Base-by-base conservation (phyloP, 1,140 invertebrate species). In the Drosophila murphyi region DNA sequence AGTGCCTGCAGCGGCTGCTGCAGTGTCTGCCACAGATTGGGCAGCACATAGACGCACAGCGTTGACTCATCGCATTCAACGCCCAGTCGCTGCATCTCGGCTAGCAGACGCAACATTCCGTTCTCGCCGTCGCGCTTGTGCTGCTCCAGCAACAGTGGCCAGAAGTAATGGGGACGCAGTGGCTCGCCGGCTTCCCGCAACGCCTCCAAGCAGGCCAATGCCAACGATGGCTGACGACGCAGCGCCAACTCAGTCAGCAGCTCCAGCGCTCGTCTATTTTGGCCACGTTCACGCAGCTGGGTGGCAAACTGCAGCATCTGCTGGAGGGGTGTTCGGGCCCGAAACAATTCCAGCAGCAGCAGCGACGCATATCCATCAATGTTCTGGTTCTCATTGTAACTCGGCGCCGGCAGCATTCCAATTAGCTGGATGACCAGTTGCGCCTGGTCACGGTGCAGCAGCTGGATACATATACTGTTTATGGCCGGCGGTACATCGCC, bases 31-130 rank as follows among this genome's bases (percentile, higher is more conserved):
- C 61, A 79, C 0, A 92, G 62, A 37, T 80, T 61, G 1, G 93
- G 93, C 35, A 94, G 72, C 20, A 94, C 76, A 69, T 93, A 94
- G 28, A 82, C 12, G 0, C 76, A 37, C 8, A 94, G 62, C 0
- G 94, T 94, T 7, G 92, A 89, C 31, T 77, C 64, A 79, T 94
- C 93, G 8, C 92, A 75, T 29, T 90, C 75, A 2, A 94, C 91
- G 2, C 89, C 70, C 31, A 93, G 76, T 2, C 91, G 60, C 10
- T 82, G 50, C 93, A 94, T 94, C 31, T 88, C 82, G 7, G 78
- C 63, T 0, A 95, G 28, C 3, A 93, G 45, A 0, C 57, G 78
- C 1, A 92, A 51, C 35, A 92, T 56, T 0, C 89, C 92, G 1
- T 43, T 45, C 54, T 92, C 92, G 5, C 90, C 91, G 0, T 89